A percentile compares a stretch with the other conserved stretches of the same genome.
Conservation (phyloP, 2,888 invertebrate species). For the Oscheius onirici region DNA sequence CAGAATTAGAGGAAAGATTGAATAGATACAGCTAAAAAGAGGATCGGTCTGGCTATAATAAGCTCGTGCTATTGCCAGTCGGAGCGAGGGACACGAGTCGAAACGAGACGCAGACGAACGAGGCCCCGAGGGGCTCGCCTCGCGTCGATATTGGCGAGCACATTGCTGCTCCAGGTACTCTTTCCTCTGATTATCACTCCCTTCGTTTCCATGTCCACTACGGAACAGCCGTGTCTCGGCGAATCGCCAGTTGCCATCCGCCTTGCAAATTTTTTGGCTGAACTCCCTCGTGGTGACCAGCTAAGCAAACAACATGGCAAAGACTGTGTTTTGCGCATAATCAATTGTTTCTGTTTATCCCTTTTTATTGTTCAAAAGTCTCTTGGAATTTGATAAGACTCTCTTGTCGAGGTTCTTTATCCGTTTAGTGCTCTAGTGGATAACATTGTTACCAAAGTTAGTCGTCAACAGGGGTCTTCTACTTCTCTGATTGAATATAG, state of each 20-base stretch:
- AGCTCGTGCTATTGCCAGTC: conserved; percentile 31
- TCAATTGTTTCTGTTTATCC: background rate
- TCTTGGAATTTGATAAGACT: background rate
- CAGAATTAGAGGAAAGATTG: background rate
- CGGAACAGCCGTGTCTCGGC: background rate
- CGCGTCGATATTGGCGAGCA: conserved; percentile 17
- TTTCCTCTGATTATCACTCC: conserved; percentile 22
- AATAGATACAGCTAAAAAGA: background rate
- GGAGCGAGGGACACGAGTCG: conserved; percentile 5
- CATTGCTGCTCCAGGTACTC: conserved; percentile 25
- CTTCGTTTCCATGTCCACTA: background rate
- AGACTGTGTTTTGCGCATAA: background rate
- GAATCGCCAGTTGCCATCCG: background rate
- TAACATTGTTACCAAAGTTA: conserved; percentile 6
- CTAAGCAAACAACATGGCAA: too few relatives aligned
- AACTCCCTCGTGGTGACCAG: too few relatives aligned
- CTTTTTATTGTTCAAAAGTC: background rate
- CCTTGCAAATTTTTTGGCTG: background rate
- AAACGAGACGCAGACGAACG: conserved; percentile 10
- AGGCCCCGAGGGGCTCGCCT: conserved; percentile 17
- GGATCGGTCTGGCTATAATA: conserved; percentile 27
- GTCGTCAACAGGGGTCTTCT: background rate
- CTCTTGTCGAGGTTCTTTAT: background rate
- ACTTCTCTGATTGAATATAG: too few relatives aligned
- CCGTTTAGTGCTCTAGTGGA: background rate